These are phyloP conservation scores for Diachrysia chrysitis DNA, from an alignment of 2,888 invertebrate species.

Conservation along the genomic window DNA sequence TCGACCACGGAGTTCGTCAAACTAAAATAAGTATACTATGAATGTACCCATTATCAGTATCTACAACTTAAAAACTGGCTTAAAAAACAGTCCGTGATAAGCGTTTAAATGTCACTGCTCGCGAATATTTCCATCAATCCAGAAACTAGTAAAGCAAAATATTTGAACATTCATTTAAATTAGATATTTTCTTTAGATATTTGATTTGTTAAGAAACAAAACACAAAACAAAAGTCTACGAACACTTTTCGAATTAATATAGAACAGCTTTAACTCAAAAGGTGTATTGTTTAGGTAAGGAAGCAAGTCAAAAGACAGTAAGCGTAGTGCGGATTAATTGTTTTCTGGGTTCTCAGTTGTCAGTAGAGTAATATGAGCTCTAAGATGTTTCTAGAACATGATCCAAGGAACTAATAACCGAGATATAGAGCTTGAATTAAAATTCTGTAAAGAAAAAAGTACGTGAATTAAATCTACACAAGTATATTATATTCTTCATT, in stretches of 20 bases:
- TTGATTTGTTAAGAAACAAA: too few species aligned
- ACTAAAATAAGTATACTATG: too few species aligned
- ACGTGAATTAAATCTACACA: constrained; percentile 3
- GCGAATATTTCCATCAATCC: too few species aligned
- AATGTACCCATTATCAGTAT: too few species aligned
- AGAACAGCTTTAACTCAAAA: background rate
- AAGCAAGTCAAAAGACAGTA: constrained; percentile 4
- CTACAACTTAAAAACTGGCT: too few species aligned
- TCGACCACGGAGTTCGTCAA: too few species aligned
- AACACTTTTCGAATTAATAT: constrained; percentile 1
- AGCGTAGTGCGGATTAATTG: constrained; percentile 19
- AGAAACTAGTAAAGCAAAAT: too few species aligned
- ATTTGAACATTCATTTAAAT: too few species aligned
- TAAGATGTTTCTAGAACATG: constrained; percentile 24
- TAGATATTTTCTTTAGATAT: too few species aligned
- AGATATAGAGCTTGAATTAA: constrained; percentile 23
- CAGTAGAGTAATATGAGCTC: constrained; percentile 40
- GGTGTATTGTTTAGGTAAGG: constrained; percentile 6
- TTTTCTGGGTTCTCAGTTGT: constrained; percentile 33
- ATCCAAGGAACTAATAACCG: constrained; percentile 31
- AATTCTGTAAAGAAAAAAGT: constrained; percentile 26
- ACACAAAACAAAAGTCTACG: background rate
- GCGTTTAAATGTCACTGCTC: too few species aligned
- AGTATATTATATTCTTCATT: background rate
- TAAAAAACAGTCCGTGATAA: too few species aligned